Evolutionary conservation across 1,140 invertebrate genomes (phyloP).

Genomic region (Littorina saxatilis): DNA sequence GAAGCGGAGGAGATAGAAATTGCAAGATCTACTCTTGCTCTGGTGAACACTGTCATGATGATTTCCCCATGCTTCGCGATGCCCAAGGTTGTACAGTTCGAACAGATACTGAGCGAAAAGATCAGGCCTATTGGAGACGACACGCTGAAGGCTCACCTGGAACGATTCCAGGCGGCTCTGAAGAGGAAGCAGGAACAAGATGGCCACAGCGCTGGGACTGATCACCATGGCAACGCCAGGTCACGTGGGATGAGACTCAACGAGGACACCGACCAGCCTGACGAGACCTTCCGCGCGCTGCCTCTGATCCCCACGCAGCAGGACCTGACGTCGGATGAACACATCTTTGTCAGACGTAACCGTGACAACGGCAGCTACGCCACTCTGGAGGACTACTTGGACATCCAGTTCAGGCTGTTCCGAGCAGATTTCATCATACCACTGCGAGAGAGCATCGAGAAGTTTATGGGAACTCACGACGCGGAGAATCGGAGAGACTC

Average conservation of each 20-base stretch:
- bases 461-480: slow-evolving; percentile 48
- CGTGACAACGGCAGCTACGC: slow-evolving; percentile 80
- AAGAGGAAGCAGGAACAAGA: not conserved
- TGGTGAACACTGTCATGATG: not conserved
- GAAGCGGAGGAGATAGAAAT: too few relatives aligned
- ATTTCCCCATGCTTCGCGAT: not conserved
- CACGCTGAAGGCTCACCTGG: not conserved
- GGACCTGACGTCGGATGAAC: slow-evolving; percentile 63
- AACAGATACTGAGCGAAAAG: not conserved
- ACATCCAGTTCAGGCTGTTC: slow-evolving; percentile 85
- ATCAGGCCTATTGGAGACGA: not conserved
- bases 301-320: slow-evolving; percentile 62
- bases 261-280: slow-evolving; percentile 50
- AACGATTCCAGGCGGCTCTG: not conserved
- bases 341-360: slow-evolving; percentile 79
- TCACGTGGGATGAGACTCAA: slow-evolving; percentile 12
- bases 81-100: slow-evolving; percentile 4
- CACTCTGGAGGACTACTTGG: slow-evolving; percentile 84
- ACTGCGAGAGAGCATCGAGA: slow-evolving; percentile 72
- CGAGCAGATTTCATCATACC: slow-evolving; percentile 82
- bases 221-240: not conserved
- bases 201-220: not conserved
- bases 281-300: slow-evolving; percentile 68
- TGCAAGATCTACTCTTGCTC: not conserved
- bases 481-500: not conserved